These are phyloP conservation scores for Parnassius apollo DNA, from an alignment of 2,888 invertebrate species.

Conservation along the genomic window DNA sequence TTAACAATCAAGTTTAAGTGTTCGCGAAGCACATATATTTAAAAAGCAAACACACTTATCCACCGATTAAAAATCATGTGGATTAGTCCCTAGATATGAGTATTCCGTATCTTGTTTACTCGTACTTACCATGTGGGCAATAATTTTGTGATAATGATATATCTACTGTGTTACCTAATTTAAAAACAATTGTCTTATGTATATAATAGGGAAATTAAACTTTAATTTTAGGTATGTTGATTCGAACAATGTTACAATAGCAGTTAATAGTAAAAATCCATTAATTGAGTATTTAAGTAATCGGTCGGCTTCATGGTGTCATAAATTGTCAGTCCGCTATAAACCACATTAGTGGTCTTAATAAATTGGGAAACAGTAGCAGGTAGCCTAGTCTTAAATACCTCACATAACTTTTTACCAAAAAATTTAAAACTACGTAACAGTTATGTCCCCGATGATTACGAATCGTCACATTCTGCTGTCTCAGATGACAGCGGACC, in stretches of 20 bases:
- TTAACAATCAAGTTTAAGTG: constrained; percentile 67
- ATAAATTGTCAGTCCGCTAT: constrained; percentile 65
- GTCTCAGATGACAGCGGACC: constrained; percentile 40
- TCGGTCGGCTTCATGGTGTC: constrained; percentile 50
- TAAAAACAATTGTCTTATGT: no score
- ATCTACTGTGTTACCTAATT: no score
- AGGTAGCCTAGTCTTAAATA: constrained; percentile 58
- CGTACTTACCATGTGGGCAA: no score
- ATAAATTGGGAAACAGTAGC: constrained; percentile 73
- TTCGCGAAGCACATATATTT: constrained; percentile 21
- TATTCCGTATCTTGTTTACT: no score
- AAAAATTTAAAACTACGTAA: constrained; percentile 62
- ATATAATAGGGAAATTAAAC: no score
- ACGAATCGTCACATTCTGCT: constrained; percentile 40
- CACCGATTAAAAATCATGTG: no score
- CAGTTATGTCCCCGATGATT: constrained; percentile 50
- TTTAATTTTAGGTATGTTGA: constrained; percentile 30
- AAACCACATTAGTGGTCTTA: constrained; percentile 70
- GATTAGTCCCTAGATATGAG: no score
- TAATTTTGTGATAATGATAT: no score
- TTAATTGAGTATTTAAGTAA: constrained; percentile 69
- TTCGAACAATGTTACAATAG: constrained; percentile 5
- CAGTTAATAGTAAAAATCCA: constrained; percentile 47
- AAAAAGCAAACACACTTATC: no score
- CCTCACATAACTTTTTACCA: constrained; percentile 53